These are phyloP conservation scores for Tor tambroides DNA, from an alignment of 2,113 vertebrate genomes.

Conservation along the genomic window DNA sequence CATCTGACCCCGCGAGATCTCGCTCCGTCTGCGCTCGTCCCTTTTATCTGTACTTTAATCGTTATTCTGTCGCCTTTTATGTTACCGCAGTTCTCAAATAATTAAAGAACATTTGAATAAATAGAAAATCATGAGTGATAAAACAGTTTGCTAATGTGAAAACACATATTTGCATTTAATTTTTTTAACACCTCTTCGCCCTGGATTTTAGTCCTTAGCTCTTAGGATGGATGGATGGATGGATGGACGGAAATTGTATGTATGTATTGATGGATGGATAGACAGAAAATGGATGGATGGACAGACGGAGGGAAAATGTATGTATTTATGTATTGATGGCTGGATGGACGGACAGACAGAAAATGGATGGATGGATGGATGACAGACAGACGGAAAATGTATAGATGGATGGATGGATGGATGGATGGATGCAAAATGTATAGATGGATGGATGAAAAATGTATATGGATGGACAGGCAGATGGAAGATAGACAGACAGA, in stretches of 20 bases:
- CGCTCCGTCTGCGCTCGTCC: slow-evolving; percentile 3
- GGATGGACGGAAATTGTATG: neutral
- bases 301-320: neutral
- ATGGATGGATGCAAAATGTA: neutral
- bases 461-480: neutral
- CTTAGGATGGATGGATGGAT: neutral
- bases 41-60: slow-evolving; percentile 12
- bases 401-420: neutral
- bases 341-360: neutral
- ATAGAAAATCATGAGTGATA: neutral
- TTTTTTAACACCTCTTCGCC: neutral
- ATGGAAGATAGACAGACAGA: neutral
- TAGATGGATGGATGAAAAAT: neutral
- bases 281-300: neutral
- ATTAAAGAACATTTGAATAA: neutral
- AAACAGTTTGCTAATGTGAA: neutral
- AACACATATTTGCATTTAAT: neutral
- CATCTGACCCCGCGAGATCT: slow-evolving; percentile 19
- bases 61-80: neutral
- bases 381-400: neutral
- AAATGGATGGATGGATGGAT: neutral
- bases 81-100: neutral
- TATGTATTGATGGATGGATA: neutral
- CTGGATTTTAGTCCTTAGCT: neutral
- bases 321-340: neutral